Percentiles rank a stretch among this genome's conserved stretches.
phyloP scores from a whole-genome alignment of 2,888 invertebrate genomes.

The Epiblema foenella region DNA sequence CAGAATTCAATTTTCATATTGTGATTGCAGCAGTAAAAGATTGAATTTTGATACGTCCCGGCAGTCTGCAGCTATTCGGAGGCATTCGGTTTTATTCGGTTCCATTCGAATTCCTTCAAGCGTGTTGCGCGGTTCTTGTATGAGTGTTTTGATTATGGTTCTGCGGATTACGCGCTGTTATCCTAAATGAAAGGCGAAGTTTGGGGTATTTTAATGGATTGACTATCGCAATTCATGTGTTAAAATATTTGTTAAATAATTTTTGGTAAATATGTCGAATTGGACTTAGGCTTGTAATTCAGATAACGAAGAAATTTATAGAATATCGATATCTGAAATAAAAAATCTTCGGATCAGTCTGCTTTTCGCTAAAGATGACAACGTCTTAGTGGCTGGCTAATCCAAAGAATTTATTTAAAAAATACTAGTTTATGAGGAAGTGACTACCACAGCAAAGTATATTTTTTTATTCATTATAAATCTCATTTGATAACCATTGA shows the following conservation, averaged over 20 bases:
- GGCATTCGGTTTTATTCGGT: background rate
- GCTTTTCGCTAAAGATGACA: background rate
- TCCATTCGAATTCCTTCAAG: slow-evolving; percentile 66
- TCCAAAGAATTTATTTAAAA: background rate
- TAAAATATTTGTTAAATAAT: background rate
- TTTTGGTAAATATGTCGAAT: background rate
- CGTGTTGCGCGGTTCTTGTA: slow-evolving; percentile 53
- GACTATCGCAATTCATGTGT: background rate
- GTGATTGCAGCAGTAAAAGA: slow-evolving; percentile 64
- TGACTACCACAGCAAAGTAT: background rate
- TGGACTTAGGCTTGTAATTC: background rate
- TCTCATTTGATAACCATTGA: too few relatives aligned
- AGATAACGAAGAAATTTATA: background rate
- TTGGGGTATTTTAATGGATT: slow-evolving; percentile 2
- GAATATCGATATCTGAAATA: background rate
- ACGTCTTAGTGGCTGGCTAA: background rate
- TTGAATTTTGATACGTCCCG: slow-evolving; percentile 74
- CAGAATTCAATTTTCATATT: slow-evolving; percentile 76
- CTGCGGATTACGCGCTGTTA: slow-evolving; percentile 23
- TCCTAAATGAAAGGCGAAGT: slow-evolving; percentile 13
- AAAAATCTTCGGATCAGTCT: background rate
- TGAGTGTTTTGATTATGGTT: slow-evolving; percentile 31
- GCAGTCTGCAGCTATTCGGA: slow-evolving; percentile 53
- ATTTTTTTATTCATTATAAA: background rate
- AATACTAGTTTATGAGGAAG: background rate